Evolutionary conservation across 1,140 invertebrate genomes (phyloP).

Genomic region (Drosophila chauvacae): DNA sequence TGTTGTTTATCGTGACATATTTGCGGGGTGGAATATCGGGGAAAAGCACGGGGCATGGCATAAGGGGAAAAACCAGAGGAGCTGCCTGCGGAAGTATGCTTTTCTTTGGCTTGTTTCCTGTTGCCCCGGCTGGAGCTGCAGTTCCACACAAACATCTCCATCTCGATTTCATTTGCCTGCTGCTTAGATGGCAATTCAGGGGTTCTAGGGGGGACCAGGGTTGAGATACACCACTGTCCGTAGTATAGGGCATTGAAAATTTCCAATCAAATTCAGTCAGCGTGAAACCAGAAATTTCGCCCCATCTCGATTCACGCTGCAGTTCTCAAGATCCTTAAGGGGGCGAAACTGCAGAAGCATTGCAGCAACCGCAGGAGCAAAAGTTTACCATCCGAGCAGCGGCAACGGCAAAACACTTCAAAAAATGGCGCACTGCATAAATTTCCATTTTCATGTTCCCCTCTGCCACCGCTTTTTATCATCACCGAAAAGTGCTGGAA

Average conservation of each 20-base stretch:
- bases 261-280: conserved; percentile 78
- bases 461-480: background rate
- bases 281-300: conserved; percentile 77
- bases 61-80: background rate
- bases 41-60: background rate
- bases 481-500: background rate
- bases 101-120: conserved; percentile 72
- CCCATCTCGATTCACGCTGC: conserved; percentile 64
- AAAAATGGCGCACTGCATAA: conserved; percentile 60
- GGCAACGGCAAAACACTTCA: conserved; percentile 38
- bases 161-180: conserved; percentile 56
- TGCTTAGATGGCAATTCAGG: conserved; percentile 34
- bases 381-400: conserved; percentile 27
- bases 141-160: conserved; percentile 27
- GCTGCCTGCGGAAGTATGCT: conserved; percentile 70
- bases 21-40: conserved; percentile 38
- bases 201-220: background rate
- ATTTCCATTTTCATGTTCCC: conserved; percentile 41
- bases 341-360: conserved; percentile 25
- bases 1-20: conserved; percentile 75
- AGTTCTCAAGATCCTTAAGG: conserved; percentile 51
- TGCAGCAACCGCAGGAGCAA: conserved; percentile 32
- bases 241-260: conserved; percentile 52
- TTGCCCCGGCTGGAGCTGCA: conserved; percentile 34
- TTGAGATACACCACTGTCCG: conserved; percentile 21